Evolutionary conservation across 2,797 vertebrate genomes (phyloP), one percentile per base, ranked within the genome.

Genomic region (Sylvia borin): DNA sequence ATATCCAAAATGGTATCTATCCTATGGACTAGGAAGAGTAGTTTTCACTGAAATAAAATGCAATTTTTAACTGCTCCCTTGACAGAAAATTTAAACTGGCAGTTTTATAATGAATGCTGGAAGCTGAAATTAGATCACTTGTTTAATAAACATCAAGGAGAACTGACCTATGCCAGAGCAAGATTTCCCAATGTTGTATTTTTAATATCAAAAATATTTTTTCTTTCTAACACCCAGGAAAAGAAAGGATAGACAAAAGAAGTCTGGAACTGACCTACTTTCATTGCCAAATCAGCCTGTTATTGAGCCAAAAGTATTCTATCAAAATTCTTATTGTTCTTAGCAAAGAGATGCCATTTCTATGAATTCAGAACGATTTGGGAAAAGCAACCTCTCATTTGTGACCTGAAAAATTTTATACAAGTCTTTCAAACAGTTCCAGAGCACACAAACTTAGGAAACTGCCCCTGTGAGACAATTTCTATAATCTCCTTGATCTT

Each of bases 281-380:
- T 51, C 72, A 43, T 61, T 95, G 86, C 65, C 94, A 96, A 89
- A 93, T 85, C 58, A 92, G 53, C 27, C 81, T 31, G 10, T 53
- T 91, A 85, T 36, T 79, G 61, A 92, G 81, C 72, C 84, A 93
- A 58, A 95, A 94, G 57, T 90, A 89, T 89, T 94, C 88, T 80
- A 85, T 91, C 93, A 95, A 93, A 94, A n/a, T 94, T 82, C 64
- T 79, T 82, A 92, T 80, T 94, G 88, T 92, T 93, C 86, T 91
- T 79, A 96, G 71, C 67, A 88, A 86, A 91, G 67, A 85, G 42
- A 82, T 75, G 84, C 50, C 53, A 29, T 82, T 93, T 87, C 92
- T 89, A 21, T 75, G 84, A 82, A 85, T 87, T 77, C 68, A 65
- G 66, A 95, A 85, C 54, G 25, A 83, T 91, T 68, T 91, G 54